These are phyloP conservation scores for Idaea aversata DNA, from an alignment of 2,888 invertebrate genomes.

Conservation along the genomic window DNA sequence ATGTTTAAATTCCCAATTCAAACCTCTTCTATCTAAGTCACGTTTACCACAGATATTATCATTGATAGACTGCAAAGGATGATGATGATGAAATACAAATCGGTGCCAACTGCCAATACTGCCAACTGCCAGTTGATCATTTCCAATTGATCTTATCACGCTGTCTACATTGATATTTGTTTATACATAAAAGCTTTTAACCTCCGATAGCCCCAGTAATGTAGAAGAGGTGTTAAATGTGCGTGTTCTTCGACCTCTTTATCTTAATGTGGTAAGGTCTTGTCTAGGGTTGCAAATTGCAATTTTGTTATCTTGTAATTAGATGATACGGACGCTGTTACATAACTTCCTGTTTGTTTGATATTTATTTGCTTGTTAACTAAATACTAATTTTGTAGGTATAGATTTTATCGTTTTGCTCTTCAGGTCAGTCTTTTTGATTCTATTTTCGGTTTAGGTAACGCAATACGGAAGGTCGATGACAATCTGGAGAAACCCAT, in stretches of 20 bases:
- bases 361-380: background rate
- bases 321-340: background rate
- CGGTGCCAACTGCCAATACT: background rate
- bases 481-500: too few species aligned
- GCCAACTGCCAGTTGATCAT: background rate
- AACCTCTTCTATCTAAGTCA: background rate
- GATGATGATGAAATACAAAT: background rate
- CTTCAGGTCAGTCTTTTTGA: too few species aligned
- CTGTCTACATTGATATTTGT: constrained; percentile 19
- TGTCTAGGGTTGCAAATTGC: constrained; percentile 2
- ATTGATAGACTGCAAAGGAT: background rate
- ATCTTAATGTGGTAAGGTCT: constrained; percentile 2
- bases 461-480: too few species aligned
- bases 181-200: constrained; percentile 24
- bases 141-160: constrained; percentile 15
- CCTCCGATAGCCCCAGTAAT: constrained; percentile 19
- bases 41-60: background rate
- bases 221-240: constrained; percentile 18
- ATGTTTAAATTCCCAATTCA: background rate
- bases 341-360: background rate
- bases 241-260: background rate
- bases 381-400: background rate
- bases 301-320: background rate
- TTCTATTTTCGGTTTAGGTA: too few species aligned
- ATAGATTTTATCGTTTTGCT: background rate